Conservation (phyloP, 1,140 invertebrate species). For the Capitella teleta region DNA sequence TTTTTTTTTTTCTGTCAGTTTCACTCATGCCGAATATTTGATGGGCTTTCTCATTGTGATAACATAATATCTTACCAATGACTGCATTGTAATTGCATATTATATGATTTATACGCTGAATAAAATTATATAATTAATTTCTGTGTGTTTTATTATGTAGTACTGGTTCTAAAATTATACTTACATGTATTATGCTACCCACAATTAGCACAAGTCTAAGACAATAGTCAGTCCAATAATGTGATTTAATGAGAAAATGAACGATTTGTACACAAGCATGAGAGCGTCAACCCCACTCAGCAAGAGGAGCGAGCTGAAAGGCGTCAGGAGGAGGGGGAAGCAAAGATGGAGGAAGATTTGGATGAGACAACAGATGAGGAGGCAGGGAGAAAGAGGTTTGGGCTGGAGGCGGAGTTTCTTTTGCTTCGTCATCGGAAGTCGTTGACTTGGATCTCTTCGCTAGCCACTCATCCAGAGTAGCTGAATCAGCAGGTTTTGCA, state of each 20-base stretch:
- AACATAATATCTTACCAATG: neutral
- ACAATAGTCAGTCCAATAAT: neutral
- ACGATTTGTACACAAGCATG: neutral
- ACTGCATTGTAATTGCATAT: neutral
- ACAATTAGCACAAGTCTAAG: neutral
- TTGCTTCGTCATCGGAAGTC: conserved; percentile 2
- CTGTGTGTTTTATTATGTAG: neutral
- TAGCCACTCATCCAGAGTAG: conserved; percentile 18
- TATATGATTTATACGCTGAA: neutral
- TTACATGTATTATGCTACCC: neutral
- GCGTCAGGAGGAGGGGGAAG: conserved; percentile 18
- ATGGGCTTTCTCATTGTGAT: neutral
- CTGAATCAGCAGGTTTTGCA: conserved; percentile 1
- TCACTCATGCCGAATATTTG: neutral
- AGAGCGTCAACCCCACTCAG: conserved; percentile 17
- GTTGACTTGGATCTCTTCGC: conserved; percentile 13
- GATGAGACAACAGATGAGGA: conserved; percentile 10
- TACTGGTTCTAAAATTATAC: neutral
- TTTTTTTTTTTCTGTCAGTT: neutral
- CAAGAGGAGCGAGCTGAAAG: conserved; percentile 9
- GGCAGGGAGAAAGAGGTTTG: conserved; percentile 14
- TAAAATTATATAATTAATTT: neutral
- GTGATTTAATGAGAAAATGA: neutral
- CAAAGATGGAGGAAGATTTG: conserved; percentile 19
- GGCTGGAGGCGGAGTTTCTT: neutral